A percentile compares a stretch with the other conserved stretches of the same genome.
phyloP scores from a whole-genome alignment of 2,888 invertebrate species.

The Zele albiditarsus region DNA sequence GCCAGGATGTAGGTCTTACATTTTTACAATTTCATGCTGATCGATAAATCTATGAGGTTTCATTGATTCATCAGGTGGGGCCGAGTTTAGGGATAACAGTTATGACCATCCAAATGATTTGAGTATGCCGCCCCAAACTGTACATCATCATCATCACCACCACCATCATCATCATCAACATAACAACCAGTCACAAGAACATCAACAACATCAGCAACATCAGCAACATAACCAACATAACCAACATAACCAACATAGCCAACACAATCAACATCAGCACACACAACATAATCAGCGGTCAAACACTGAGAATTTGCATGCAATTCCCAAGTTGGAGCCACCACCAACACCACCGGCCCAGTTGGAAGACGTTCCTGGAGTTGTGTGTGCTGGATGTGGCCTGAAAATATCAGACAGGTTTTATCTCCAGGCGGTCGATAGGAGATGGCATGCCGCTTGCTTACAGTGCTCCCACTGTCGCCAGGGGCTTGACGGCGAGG shows the following conservation, averaged over 20 bases:
- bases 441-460: constrained; percentile 94
- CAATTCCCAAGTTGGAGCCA: constrained; percentile 76
- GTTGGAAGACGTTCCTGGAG: constrained; percentile 73
- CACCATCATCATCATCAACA: constrained; percentile 58
- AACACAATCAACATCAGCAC: constrained; percentile 48
- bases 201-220: constrained; percentile 50
- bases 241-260: constrained; percentile 46
- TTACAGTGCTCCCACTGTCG: constrained; percentile 93
- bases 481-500: constrained; percentile 90
- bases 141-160: constrained; percentile 65
- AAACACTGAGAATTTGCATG: constrained; percentile 71
- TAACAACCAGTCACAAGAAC: constrained; percentile 57
- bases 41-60: constrained; percentile 3
- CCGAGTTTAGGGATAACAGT: constrained; percentile 65
- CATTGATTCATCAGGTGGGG: constrained; percentile 57
- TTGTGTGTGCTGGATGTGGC: constrained; percentile 91
- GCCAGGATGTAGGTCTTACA: constrained; percentile 63
- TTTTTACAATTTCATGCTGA: constrained; percentile 3
- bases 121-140: constrained; percentile 66
- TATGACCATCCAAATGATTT: constrained; percentile 67
- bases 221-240: constrained; percentile 47
- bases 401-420: constrained; percentile 89
- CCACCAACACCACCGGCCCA: constrained; percentile 69
- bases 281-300: constrained; percentile 43
- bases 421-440: constrained; percentile 92